Evolutionary conservation across 2,797 vertebrate genomes (phyloP), one percentile per base, ranked within the genome.

Genomic region (Neostethus bicornis): DNA sequence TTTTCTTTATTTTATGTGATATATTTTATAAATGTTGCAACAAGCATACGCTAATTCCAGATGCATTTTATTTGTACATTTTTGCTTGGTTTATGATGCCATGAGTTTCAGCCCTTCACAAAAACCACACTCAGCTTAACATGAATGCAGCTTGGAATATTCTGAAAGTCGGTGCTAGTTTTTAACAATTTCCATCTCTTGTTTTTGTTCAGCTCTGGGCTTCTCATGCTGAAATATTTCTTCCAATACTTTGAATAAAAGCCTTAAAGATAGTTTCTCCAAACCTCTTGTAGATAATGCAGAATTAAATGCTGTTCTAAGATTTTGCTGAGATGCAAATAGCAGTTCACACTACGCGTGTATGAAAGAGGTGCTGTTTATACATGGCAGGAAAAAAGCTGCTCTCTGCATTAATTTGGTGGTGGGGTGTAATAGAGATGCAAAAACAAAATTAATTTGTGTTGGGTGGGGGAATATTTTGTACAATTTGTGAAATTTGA

Each of bases 401-500:
- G 49, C 61, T 51, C 37, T 70, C 47, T 48, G 47, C 35, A 26
- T 72, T 51, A 54, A 65, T 83, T 81, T 72, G 82, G 80, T 86
- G 78, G 75, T 51, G 66, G 81, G 73, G 71, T 86, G 58, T 64
- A 77, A 75, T 81, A 72, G 70, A 84, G 31, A 81, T 84, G 78
- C 76, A 83, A 83, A 55, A 72, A 42, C 17, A 17, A 59, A 73
- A 58, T 61, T 70, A 24, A 70, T 10, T 39, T 4, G 4, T 10
- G 8, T 1, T 7, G 2, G 10, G 25, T 28, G 24, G 4, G 28
- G 28, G 14, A 80, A 86, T 79, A 84, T 89, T 92, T 93, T 92
- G 83, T 92, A 91, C 69, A 73, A 87, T 89, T 81, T 86, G 85
- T 90, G 82, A 91, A 90, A 90, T 83, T 71, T 66, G 67, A 89